Conservation (phyloP, 53 echinoderm and acorn worm species). For the Echinarachnius parma region DNA sequence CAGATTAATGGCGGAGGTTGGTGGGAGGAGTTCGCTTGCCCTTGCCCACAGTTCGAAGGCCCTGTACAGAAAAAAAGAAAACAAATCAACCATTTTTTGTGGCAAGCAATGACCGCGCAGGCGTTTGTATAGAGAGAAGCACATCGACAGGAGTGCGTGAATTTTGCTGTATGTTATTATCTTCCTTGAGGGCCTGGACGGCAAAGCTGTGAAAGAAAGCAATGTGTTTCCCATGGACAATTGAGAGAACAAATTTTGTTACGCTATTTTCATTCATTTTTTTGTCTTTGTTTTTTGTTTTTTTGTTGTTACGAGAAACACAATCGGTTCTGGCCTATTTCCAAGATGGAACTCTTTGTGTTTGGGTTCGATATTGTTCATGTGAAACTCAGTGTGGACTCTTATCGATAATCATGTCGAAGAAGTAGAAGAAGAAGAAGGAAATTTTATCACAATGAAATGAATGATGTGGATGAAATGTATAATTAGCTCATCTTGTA, state of each 20-base stretch:
- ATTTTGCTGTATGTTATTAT: constrained; percentile 44
- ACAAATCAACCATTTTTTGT: no score
- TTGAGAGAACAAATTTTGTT: neutral
- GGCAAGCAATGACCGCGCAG: no score
- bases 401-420: neutral
- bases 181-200: constrained; percentile 26
- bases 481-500: constrained; percentile 51
- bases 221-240: constrained; percentile 36
- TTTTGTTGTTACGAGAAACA: constrained; percentile 10
- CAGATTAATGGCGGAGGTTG: constrained; percentile 34
- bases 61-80: no score
- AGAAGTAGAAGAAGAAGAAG: neutral
- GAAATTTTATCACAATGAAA: no score
- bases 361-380: neutral
- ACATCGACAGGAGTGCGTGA: constrained; percentile 24
- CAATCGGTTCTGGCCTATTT: constrained; percentile 13
- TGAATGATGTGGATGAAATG: constrained; percentile 25
- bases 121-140: neutral
- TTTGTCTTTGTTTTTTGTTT: no score
- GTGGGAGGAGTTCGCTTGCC: constrained; percentile 26
- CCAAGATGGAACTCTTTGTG: constrained; percentile 6
- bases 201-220: constrained; percentile 1
- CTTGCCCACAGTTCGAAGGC: no score
- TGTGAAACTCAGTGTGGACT: constrained; percentile 30
- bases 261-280: no score